Percentiles rank a stretch among this genome's conserved stretches.
These are phyloP conservation scores for Drosophila repleta DNA, from an alignment of 1,140 invertebrate species.

Conservation along the genomic window DNA sequence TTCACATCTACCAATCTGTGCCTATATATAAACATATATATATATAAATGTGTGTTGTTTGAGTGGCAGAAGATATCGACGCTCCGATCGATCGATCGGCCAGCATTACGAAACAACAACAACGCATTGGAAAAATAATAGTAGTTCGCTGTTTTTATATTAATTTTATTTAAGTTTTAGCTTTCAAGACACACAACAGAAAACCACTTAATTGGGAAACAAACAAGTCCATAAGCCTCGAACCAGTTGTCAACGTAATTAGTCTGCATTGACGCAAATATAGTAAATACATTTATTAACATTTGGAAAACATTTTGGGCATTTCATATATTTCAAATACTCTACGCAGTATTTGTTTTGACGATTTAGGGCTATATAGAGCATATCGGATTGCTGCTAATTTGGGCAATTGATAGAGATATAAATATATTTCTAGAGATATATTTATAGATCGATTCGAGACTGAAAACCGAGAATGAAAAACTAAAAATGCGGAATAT, in stretches of 20 bases:
- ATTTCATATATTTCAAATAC: background rate
- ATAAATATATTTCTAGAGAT: no score
- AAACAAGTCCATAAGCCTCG: conserved; percentile 26
- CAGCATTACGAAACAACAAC: conserved; percentile 62
- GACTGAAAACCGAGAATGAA: no score
- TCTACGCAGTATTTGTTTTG: no score
- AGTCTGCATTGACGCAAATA: conserved; percentile 12
- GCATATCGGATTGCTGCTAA: no score
- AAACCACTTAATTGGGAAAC: conserved; percentile 14
- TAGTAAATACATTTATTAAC: conserved; percentile 11
- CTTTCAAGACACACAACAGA: conserved; percentile 3
- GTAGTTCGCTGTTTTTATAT: conserved; percentile 53
- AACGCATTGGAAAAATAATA: conserved; percentile 22
- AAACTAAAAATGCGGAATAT: no score
- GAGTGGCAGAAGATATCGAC: conserved; percentile 60
- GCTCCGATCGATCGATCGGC: conserved; percentile 24
- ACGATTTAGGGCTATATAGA: no score
- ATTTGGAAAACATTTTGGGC: background rate
- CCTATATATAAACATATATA: conserved; percentile 1
- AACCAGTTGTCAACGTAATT: conserved; percentile 40
- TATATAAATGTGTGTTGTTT: background rate
- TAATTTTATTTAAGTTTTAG: conserved; percentile 47
- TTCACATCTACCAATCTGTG: conserved; percentile 54
- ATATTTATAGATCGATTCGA: no score
- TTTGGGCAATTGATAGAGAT: no score